Base-by-base conservation (phyloP, 2,113 vertebrate species). In the Pipa parva region DNA sequence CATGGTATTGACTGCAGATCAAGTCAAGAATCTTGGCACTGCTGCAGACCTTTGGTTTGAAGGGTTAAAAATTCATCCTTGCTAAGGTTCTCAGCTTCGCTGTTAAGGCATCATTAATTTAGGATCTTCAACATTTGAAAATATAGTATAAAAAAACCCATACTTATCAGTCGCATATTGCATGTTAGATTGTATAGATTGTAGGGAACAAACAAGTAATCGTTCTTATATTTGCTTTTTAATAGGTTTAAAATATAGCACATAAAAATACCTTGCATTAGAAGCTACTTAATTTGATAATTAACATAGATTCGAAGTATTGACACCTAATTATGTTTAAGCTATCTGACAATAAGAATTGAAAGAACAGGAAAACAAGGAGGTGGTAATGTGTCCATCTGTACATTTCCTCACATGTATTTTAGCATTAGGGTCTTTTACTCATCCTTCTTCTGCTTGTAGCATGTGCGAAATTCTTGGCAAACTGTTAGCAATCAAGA, bases 401-500 rank as follows among this genome's bases (percentile, higher is more conserved):
- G 33, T 31, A 51, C 28, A 15, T 9, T 20, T 55, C 21, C 54
- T 37, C 46, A 31, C 61, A 39, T 17, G 29, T 42, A 65, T 54
- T 54, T 45, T 45, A 33, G 36, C 18, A 20, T 39, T 65, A 56
- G 42, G 25, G 2, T 36, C 33, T 36, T 36, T 9, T 36, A 9
- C 15, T 65, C 3, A 45, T 21, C 56, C 52, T 55, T 22, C 33
- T 65, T 28, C 27, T 46, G 63, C 51, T 56, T 27, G 18, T n/a
- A 29, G 36, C 63, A 55, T 64, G 11, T 20, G 50, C 31, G 20
- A n/a, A 65, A 39, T 56, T 65, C 51, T 65, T 56, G 51, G 63
- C 63, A 65, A 55, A 46, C 37, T 25, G 25, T 31, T 56, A 33
- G 50, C 55, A 65, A 65, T 29, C 54, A 65, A 55, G 63, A 25